Evolutionary conservation across 2,888 invertebrate species (phyloP), one percentile per base, ranked within the genome.

Genomic region (Notodonta ziczac): DNA sequence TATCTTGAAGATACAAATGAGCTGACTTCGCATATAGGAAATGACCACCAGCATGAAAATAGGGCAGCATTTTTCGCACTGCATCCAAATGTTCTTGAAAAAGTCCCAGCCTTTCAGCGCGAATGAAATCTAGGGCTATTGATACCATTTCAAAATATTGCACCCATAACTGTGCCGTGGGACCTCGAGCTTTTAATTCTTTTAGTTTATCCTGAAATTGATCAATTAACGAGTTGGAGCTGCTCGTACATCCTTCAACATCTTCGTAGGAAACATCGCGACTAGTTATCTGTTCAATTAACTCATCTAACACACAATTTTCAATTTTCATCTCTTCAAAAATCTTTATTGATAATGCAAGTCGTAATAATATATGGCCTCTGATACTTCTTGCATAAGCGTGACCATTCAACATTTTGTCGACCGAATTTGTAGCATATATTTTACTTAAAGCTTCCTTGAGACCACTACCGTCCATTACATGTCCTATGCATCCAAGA

Each of bases 381-480:
- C 83, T 67, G 63, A 84, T 70, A 66, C 73, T 72, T 74, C 84
- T 75, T 63, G 75, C 59, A 66, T 82, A 85, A 66, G 81, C 68
- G 57, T 78, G 77, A 46, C 84, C 82, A 61, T 59, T 66, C 51
- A 83, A 44, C 69, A 82, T 80, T 70, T 83, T 78, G 39, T 84
- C 81, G n/a, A 80, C 66, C 16, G 80, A 83, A 58, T 76, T 70
- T 60, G 73, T 16, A 57, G 82, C 80, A 70, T 73, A 78, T 13
- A 76, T 71, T 50, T 42, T 51, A 32, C 46, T 55, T 5, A 72
- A 56, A n/a, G 60, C 61, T 62, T 77, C 78, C 54, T 59, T 46
- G 6, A 78, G 57, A 10, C 76, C 78, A 70, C 66, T 84, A 73
- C 84, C 85, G 14, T 66, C 66, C 85, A 87, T 87, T 40, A 85